Evolutionary conservation across 2,113 vertebrate genomes (phyloP).

Genomic region (Eupsittula cactorum): DNA sequence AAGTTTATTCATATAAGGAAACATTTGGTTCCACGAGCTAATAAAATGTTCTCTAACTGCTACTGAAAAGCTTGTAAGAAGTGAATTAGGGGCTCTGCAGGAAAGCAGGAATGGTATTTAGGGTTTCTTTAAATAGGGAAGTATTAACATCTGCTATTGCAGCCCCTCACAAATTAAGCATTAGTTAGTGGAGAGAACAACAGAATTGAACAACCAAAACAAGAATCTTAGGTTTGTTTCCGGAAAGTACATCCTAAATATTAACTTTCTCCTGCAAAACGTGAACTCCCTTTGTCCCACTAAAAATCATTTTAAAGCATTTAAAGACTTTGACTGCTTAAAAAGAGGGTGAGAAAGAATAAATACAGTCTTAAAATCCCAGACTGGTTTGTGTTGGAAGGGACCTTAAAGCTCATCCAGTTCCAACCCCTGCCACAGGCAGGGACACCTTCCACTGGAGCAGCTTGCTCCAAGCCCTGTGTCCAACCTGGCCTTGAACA

Average conservation of each 20-base stretch:
- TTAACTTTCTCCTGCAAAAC: not conserved
- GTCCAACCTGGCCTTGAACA: too few species aligned
- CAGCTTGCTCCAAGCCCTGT: too few species aligned
- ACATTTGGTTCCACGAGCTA: not conserved
- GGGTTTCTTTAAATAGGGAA: not conserved
- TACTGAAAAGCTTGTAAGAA: not conserved
- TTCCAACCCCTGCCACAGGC: not conserved
- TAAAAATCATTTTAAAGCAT: not conserved
- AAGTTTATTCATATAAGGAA: not conserved
- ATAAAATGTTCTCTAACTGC: not conserved
- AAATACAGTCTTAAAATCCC: not conserved
- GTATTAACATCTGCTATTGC: not conserved
- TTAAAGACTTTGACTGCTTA: not conserved
- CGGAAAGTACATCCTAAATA: not conserved
- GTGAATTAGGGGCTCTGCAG: not conserved
- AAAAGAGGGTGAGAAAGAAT: not conserved
- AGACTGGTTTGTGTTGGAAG: not conserved
- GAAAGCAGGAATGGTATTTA: not conserved
- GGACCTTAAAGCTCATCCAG: not conserved
- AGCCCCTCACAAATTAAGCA: not conserved
- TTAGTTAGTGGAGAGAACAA: not conserved
- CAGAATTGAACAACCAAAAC: accelerated
- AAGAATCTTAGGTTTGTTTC: not conserved
- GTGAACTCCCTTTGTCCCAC: not conserved
- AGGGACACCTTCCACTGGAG: not conserved